Percentiles rank a stretch among this genome's conserved stretches.
These are phyloP conservation scores for Bucco capensis DNA, from an alignment of 2,113 vertebrate species.

Conservation along the genomic window DNA sequence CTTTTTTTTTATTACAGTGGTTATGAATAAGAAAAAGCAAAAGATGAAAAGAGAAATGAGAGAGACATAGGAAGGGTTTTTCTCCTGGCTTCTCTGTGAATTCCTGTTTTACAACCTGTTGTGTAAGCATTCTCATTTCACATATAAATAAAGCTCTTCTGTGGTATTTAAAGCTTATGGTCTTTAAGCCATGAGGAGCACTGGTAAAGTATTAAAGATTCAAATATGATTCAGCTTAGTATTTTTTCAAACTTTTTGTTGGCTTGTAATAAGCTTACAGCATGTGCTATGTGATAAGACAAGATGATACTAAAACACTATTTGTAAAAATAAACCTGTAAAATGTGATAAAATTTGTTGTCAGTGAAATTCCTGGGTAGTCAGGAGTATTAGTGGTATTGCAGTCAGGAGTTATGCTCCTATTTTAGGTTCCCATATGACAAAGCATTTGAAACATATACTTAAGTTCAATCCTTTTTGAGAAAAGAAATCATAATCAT, in stretches of 20 bases:
- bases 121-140: slow-evolving; percentile 27
- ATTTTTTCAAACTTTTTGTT: slow-evolving; percentile 44
- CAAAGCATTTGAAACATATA: background rate
- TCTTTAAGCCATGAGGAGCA: slow-evolving; percentile 47
- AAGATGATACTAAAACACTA: slow-evolving; percentile 7
- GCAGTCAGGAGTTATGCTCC: background rate
- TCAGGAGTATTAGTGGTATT: background rate
- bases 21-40: background rate
- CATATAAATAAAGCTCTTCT: background rate
- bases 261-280: slow-evolving; percentile 47
- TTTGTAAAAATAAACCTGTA: slow-evolving; percentile 34
- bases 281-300: slow-evolving; percentile 33
- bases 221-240: slow-evolving; percentile 57
- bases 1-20: background rate
- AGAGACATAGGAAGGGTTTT: background rate
- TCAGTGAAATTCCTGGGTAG: background rate
- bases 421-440: background rate
- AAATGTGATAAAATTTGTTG: slow-evolving; percentile 14
- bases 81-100: background rate
- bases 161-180: slow-evolving; percentile 46
- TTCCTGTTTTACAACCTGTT: slow-evolving; percentile 22
- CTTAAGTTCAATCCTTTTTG: background rate
- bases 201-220: slow-evolving; percentile 49
- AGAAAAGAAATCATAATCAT: background rate
- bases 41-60: background rate